These are phyloP conservation scores for Drosophila mimica DNA, from an alignment of 2,888 invertebrate genomes.

Conservation along the genomic window DNA sequence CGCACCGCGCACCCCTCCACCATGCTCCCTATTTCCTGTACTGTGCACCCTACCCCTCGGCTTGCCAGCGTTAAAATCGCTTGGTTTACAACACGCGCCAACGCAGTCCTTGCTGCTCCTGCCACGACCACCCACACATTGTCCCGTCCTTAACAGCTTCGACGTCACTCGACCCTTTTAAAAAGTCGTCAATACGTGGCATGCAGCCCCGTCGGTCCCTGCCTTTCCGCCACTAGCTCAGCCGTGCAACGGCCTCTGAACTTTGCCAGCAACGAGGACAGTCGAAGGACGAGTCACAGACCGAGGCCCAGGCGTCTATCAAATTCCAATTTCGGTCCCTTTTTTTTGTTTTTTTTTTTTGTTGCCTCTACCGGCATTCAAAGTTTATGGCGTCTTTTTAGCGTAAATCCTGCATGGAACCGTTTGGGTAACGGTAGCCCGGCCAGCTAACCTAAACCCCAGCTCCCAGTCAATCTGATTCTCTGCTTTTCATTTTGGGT, in stretches of 20 bases:
- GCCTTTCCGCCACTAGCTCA: conserved; percentile 20
- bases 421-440: conserved; percentile 32
- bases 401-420: conserved; percentile 73
- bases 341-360: conserved; percentile 66
- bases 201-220: conserved; percentile 28
- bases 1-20: not conserved
- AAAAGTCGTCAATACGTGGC: conserved; percentile 79
- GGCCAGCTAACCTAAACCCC: conserved; percentile 13
- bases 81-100: conserved; percentile 80
- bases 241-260: conserved; percentile 72
- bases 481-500: conserved; percentile 23
- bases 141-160: conserved; percentile 55
- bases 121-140: conserved; percentile 22
- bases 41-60: conserved; percentile 10
- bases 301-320: conserved; percentile 72
- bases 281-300: conserved; percentile 42
- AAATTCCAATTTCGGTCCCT: conserved; percentile 81
- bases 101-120: conserved; percentile 30
- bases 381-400: conserved; percentile 81
- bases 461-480: not conserved
- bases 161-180: conserved; percentile 76
- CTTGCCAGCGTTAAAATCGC: conserved; percentile 74
- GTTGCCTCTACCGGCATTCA: conserved; percentile 54
- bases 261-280: conserved; percentile 40
- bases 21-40: not conserved